A percentile compares a stretch with the other conserved stretches of the same genome.
These are phyloP conservation scores for Sarcophaga caerulescens DNA, from an alignment of 2,888 invertebrate species.

Conservation along the genomic window DNA sequence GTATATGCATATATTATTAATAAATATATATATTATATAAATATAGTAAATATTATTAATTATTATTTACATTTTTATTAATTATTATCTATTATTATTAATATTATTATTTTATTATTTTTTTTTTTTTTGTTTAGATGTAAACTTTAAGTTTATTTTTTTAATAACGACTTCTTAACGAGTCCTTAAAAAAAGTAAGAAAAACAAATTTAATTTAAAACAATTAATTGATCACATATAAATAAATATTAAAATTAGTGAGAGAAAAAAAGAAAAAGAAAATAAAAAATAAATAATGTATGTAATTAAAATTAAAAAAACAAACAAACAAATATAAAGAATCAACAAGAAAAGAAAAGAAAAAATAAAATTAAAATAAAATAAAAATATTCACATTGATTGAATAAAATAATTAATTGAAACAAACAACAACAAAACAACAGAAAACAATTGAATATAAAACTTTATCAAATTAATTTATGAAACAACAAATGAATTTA, in stretches of 20 bases:
- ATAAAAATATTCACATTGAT: slow-evolving; percentile 64
- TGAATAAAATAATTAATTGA: slow-evolving; percentile 59
- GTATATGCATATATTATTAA: slow-evolving; percentile 69
- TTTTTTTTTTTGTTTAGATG: slow-evolving; percentile 65
- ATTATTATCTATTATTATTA: slow-evolving; percentile 57
- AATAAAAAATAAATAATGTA: slow-evolving; percentile 49
- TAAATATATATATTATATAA: slow-evolving; percentile 54
- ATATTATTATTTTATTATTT: slow-evolving; percentile 12
- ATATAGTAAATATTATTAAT: slow-evolving; percentile 68
- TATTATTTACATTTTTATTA: slow-evolving; percentile 68
- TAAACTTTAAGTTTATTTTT: slow-evolving; percentile 67
- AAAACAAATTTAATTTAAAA: slow-evolving; percentile 59
- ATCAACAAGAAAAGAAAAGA: slow-evolving; percentile 48
- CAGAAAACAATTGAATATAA: background rate
- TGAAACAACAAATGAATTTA: background rate
- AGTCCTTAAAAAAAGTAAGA: slow-evolving; percentile 62
- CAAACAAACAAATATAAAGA: slow-evolving; percentile 30
- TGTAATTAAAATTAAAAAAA: slow-evolving; percentile 60
- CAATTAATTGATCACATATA: slow-evolving; percentile 64
- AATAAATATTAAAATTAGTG: slow-evolving; percentile 70
- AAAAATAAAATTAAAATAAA: slow-evolving; percentile 64
- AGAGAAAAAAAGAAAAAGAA: slow-evolving; percentile 63
- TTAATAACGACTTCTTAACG: slow-evolving; percentile 64
- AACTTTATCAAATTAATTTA: background rate
- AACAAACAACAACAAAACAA: too few relatives aligned